Percentiles rank a stretch among this genome's conserved stretches.
Conservation (phyloP, 2,888 invertebrate genomes). For the Drosophila mimetica region DNA sequence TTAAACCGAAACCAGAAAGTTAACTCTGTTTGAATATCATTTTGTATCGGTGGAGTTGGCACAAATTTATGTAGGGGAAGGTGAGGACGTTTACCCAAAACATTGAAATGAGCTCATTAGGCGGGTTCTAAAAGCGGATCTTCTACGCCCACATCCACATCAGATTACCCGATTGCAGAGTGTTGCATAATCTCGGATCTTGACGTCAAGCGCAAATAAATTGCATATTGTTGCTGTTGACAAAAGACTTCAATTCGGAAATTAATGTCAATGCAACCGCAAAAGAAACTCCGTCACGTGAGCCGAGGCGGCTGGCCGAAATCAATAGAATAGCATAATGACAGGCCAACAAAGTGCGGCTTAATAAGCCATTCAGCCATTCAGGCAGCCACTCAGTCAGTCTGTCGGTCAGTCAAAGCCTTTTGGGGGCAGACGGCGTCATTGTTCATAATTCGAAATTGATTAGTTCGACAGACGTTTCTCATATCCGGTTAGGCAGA, state of each 20-base stretch:
- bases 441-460: constrained; percentile 72
- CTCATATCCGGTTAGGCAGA: constrained; percentile 63
- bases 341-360: constrained; percentile 36
- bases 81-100: constrained; percentile 39
- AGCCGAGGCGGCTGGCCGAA: constrained; percentile 26
- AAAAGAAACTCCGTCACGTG: constrained; percentile 66
- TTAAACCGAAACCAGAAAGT: constrained; percentile 60
- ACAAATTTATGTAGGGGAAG: constrained; percentile 44
- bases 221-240: constrained; percentile 38
- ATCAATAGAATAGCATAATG: constrained; percentile 59
- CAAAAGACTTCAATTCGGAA: constrained; percentile 40
- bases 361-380: constrained; percentile 37
- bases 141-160: constrained; percentile 60
- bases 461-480: constrained; percentile 54
- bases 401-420: constrained; percentile 27
- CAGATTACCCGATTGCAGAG: constrained; percentile 36
- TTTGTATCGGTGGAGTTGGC: constrained; percentile 6
- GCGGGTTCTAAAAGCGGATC: constrained; percentile 44
- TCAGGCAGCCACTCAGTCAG: constrained; percentile 21
- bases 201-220: constrained; percentile 19
- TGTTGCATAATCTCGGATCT: constrained; percentile 60
- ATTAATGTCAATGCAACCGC: constrained; percentile 71
- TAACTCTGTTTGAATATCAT: constrained; percentile 20
- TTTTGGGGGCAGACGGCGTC: constrained; percentile 55
- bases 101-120: constrained; percentile 66